Conservation (phyloP, 2,113 vertebrate genomes). For the Corythornis madagascariensis region DNA sequence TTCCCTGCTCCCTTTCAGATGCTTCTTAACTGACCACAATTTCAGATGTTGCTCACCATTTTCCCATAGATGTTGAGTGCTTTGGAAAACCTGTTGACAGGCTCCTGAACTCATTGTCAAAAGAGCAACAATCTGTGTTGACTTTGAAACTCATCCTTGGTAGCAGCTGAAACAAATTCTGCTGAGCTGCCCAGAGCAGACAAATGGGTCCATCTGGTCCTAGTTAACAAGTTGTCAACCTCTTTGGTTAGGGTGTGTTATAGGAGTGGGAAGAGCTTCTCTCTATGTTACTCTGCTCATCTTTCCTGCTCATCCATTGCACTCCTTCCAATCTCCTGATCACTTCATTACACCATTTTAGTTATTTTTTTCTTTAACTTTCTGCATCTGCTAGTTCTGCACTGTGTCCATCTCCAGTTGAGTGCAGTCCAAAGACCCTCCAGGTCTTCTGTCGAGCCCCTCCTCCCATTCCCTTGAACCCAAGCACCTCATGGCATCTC, state of each 20-base stretch:
- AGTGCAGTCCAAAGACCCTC: background rate
- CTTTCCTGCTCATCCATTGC: background rate
- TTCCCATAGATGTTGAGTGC: fast-evolving
- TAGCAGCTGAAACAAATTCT: background rate
- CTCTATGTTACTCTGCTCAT: background rate
- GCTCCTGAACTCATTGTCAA: background rate
- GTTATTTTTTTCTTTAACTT: background rate
- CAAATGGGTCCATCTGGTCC: background rate
- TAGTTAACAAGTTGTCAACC: background rate
- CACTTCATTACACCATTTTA: background rate
- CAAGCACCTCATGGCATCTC: background rate
- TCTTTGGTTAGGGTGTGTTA: background rate
- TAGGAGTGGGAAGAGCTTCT: background rate
- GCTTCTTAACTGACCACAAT: background rate
- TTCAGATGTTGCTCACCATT: background rate
- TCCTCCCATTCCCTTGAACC: background rate
- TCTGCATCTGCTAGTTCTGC: background rate
- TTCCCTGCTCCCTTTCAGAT: background rate
- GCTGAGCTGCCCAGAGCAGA: background rate
- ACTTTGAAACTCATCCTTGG: background rate
- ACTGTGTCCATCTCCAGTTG: background rate
- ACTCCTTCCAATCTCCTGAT: background rate
- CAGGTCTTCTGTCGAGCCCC: background rate
- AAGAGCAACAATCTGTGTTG: background rate
- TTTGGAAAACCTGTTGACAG: background rate